A percentile compares a stretch with the other conserved stretches of the same genome.
These are phyloP conservation scores for Archips crataeganus DNA, from an alignment of 2,888 invertebrate species.

Conservation along the genomic window DNA sequence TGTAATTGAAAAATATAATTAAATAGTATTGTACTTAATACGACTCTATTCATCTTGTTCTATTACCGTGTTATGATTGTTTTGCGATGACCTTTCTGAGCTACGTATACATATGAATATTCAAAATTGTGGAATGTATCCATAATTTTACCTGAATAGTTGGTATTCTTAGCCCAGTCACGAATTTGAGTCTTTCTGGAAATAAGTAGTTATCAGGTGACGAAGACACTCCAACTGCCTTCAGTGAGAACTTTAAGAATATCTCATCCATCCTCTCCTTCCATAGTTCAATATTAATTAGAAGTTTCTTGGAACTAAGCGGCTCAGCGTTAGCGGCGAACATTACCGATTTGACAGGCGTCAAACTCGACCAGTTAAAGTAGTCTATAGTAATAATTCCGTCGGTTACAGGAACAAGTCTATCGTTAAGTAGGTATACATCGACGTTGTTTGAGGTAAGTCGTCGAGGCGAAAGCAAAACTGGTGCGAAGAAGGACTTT, in stretches of 20 bases:
- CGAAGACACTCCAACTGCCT: conserved; percentile 68
- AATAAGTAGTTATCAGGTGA: conserved; percentile 90
- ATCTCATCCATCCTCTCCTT: conserved; percentile 59
- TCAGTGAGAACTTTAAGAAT: conserved; percentile 81
- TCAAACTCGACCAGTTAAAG: conserved; percentile 85
- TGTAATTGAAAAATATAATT: too few species aligned
- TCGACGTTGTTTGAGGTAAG: conserved; percentile 80
- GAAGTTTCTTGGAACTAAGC: conserved; percentile 63
- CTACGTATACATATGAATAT: too few species aligned
- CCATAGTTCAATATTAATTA: conserved; percentile 59
- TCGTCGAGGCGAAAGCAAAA: conserved; percentile 88
- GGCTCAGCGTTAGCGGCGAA: conserved; percentile 58
- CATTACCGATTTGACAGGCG: conserved; percentile 63
- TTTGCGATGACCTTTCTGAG: too few species aligned
- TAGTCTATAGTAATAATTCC: conserved; percentile 84
- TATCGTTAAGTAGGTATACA: conserved; percentile 89
- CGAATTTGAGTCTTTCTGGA: conserved; percentile 85
- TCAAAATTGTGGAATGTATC: neutral
- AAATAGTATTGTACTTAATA: too few species aligned
- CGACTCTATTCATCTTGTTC: too few species aligned
- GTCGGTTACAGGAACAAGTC: conserved; percentile 71
- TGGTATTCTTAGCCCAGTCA: conserved; percentile 81
- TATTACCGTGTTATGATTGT: too few species aligned
- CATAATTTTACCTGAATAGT: conserved; percentile 82
- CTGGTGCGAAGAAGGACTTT: conserved; percentile 92